Evolutionary conservation across 2,113 vertebrate genomes (phyloP).

Genomic region (Leptobrachium leishanense): DNA sequence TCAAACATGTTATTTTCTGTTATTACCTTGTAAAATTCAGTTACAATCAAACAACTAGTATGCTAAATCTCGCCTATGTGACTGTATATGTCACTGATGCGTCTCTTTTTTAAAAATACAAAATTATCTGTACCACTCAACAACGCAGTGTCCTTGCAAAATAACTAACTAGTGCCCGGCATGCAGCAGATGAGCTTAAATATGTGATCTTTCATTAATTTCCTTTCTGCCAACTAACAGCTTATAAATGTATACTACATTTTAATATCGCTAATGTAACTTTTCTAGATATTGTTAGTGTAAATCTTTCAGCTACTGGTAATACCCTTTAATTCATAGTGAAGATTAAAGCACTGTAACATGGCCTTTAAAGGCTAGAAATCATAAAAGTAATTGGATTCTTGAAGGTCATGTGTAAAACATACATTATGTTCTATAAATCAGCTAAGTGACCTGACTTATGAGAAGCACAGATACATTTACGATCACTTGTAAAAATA

Average conservation of each 20-base stretch:
- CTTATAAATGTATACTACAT: not conserved
- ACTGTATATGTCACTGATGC: too few relatives aligned
- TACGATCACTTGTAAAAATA: conserved; percentile 29
- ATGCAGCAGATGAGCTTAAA: too few relatives aligned
- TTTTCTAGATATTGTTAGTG: not conserved
- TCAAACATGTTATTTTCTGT: too few relatives aligned
- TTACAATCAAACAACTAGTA: too few relatives aligned
- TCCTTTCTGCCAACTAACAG: not conserved
- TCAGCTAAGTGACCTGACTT: conserved; percentile 34
- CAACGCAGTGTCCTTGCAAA: too few relatives aligned
- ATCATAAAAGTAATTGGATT: conserved; percentile 32
- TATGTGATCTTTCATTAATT: not conserved
- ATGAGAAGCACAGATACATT: conserved; percentile 32
- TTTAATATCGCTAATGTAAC: conserved; percentile 21
- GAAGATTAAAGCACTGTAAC: conserved; percentile 17
- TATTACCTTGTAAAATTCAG: too few relatives aligned
- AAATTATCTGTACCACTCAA: too few relatives aligned
- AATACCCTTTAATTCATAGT: conserved; percentile 12
- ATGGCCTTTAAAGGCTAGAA: conserved; percentile 38
- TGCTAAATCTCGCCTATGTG: too few relatives aligned
- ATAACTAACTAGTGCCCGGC: too few relatives aligned
- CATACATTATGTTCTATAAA: conserved; percentile 32
- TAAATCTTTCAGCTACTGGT: conserved; percentile 8
- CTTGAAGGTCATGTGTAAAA: conserved; percentile 47
- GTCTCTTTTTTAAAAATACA: too few relatives aligned